Conservation (phyloP, 1,140 invertebrate species). For the Polypedilum vanderplanki region DNA sequence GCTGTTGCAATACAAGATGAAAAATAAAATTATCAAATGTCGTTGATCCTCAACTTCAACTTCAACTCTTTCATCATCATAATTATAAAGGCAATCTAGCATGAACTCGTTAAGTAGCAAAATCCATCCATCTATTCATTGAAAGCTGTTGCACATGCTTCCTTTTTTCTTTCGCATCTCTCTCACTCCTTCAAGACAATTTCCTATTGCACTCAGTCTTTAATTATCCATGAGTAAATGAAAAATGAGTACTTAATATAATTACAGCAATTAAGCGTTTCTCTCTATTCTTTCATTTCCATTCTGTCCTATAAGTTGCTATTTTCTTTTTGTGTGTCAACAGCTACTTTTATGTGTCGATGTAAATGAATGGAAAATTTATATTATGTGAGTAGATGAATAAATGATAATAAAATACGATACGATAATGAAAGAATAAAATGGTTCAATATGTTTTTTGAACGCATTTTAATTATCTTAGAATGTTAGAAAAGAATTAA, state of each 20-base stretch:
- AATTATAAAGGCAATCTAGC: not conserved
- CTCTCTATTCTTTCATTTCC: not conserved
- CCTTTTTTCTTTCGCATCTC: not conserved
- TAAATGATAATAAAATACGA: not conserved
- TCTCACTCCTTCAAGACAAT: not conserved
- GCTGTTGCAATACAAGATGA: no score
- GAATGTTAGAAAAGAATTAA: no score
- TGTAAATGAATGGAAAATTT: not conserved
- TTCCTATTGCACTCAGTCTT: not conserved
- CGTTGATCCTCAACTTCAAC: no score
- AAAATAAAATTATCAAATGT: no score
- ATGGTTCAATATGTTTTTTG: no score
- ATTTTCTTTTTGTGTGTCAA: no score
- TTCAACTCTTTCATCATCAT: not conserved
- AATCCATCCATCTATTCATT: not conserved
- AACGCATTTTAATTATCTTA: not conserved
- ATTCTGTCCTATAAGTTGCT: not conserved
- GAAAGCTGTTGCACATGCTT: not conserved
- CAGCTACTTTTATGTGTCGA: not conserved
- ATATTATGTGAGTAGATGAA: not conserved
- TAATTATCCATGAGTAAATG: not conserved
- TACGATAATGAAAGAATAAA: no score
- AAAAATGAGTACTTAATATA: slow-evolving; percentile 2
- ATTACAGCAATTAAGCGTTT: not conserved
- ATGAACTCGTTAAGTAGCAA: not conserved